Evolutionary conservation across 2,113 vertebrate species (phyloP).

Genomic region (Verasper variegatus): DNA sequence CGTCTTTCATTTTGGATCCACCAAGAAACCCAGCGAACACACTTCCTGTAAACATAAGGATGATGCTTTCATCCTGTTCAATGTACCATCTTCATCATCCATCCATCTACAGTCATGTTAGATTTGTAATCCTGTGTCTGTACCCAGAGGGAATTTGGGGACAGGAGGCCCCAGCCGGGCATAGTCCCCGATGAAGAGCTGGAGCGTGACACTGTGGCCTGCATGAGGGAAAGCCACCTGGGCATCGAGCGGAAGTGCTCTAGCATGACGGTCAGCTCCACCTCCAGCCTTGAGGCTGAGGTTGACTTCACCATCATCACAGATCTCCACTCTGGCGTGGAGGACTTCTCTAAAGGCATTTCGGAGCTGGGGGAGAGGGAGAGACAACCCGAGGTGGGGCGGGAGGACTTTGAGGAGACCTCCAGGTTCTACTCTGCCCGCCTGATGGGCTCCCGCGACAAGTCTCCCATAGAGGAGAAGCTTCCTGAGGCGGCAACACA

Average conservation of each 20-base stretch:
- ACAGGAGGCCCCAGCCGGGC: constrained; percentile 67
- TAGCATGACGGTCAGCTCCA: constrained; percentile 96
- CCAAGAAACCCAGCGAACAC: background rate
- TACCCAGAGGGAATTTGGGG: constrained; percentile 77
- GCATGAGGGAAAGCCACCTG: constrained; percentile 91
- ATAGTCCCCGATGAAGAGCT: constrained; percentile 87
- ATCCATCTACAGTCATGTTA: background rate
- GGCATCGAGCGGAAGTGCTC: constrained; percentile 96
- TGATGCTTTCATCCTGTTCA: constrained; percentile 2
- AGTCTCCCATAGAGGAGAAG: constrained; percentile 76
- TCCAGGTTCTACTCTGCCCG: constrained; percentile 79
- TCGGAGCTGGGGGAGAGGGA: constrained; percentile 82
- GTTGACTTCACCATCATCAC: constrained; percentile 93
- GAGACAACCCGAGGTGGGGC: constrained; percentile 86
- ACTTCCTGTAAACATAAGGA: background rate
- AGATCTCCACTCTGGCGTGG: constrained; percentile 88
- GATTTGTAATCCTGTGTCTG: constrained; percentile 56
- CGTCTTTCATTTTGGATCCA: constrained; percentile 9
- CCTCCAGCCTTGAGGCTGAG: constrained; percentile 94
- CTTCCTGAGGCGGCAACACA: constrained; percentile 66
- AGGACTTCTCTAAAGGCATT: constrained; percentile 88
- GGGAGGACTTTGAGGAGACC: constrained; percentile 84
- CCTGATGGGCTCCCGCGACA: constrained; percentile 76
- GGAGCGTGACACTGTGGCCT: constrained; percentile 86
- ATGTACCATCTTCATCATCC: constrained; percentile 3